Conservation (phyloP, 2,797 vertebrate species). For the Chrysocyon brachyurus region DNA sequence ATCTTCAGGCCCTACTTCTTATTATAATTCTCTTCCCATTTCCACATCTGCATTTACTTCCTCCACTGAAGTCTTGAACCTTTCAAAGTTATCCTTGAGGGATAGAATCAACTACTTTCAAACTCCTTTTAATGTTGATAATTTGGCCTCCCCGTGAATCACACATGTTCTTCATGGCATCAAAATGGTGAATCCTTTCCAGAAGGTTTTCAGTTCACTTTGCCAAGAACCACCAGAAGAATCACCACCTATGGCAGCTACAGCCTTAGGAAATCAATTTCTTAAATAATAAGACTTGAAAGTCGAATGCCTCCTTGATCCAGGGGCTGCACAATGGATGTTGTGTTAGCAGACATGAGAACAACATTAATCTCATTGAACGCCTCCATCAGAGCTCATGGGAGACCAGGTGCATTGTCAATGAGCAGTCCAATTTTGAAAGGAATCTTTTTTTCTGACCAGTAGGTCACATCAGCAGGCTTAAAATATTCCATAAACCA, state of each 20-base stretch:
- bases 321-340: not conserved
- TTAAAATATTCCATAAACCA: not conserved
- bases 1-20: not conserved
- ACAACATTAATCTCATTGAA: not conserved
- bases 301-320: not conserved
- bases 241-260: not conserved
- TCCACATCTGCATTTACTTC: not conserved
- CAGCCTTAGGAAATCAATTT: not conserved
- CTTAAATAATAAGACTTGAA: not conserved
- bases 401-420: not conserved
- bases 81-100: not conserved
- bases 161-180: not conserved
- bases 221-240: not conserved
- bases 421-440: not conserved
- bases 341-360: not conserved
- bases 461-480: not conserved
- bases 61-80: not conserved
- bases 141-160: not conserved
- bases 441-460: not conserved
- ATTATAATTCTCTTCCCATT: not conserved
- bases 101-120: not conserved
- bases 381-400: not conserved
- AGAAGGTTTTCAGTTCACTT: not conserved
- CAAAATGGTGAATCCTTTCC: not conserved
- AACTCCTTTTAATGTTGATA: not conserved